Evolutionary conservation across 53 echinoderm and acorn worm species (phyloP).

Genomic region (Temnopleurus reevesii): DNA sequence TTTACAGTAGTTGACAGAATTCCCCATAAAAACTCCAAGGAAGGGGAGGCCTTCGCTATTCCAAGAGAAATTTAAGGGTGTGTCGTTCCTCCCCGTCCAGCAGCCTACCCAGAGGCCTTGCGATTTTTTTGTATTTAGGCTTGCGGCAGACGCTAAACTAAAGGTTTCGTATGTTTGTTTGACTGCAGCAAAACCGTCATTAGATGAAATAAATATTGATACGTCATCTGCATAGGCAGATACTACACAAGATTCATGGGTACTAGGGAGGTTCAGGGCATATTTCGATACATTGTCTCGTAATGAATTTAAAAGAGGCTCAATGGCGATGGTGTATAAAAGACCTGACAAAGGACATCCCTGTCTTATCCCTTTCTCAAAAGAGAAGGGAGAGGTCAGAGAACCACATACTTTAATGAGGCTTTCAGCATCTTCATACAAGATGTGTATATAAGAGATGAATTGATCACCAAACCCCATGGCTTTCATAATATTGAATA

Average conservation of each 20-base stretch:
- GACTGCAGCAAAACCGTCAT: no score
- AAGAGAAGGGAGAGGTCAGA: neutral
- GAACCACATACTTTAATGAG: neutral
- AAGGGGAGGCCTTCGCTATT: conserved; percentile 12
- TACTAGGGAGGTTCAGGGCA: neutral
- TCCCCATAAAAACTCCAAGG: neutral
- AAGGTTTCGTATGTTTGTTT: neutral
- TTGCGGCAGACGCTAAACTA: neutral
- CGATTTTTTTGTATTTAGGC: neutral
- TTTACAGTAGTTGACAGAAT: neutral
- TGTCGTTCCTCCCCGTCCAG: neutral
- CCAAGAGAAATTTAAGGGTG: neutral
- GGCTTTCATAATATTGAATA: no score
- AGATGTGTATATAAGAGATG: no score
- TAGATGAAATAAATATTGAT: no score
- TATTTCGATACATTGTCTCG: neutral
- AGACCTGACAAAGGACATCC: conserved; percentile 40
- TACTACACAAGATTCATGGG: no score
- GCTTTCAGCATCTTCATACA: no score
- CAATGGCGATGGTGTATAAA: conserved; percentile 36
- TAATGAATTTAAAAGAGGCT: neutral
- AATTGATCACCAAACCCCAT: no score
- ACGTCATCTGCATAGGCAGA: no score
- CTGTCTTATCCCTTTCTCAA: conserved; percentile 37
- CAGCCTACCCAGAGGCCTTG: conserved; percentile 13